Evolutionary conservation across 2,113 vertebrate genomes (phyloP).

Genomic region (Ptilorrhoa leucosticta): DNA sequence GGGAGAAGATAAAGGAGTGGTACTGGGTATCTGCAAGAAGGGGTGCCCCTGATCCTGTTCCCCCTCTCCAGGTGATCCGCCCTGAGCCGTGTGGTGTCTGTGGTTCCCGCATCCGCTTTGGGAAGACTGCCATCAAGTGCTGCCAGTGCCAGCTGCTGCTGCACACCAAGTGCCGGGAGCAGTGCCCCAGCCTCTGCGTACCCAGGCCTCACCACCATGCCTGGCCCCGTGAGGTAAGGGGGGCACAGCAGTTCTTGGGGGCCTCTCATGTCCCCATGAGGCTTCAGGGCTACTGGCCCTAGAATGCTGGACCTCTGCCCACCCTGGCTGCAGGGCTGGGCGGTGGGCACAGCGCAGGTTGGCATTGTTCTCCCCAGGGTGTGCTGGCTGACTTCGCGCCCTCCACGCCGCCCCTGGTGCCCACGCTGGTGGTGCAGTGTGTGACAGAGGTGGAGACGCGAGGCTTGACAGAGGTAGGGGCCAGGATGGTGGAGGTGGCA

Average conservation of each 20-base stretch:
- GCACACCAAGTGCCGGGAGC: constrained; percentile 77
- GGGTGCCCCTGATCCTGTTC: neutral
- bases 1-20: neutral
- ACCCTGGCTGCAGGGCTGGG: neutral
- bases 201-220: neutral
- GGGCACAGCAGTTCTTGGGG: fast-evolving
- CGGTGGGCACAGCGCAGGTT: fast-evolving
- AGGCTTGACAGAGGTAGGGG: constrained; percentile 78
- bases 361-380: constrained; percentile 11
- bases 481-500: fast-evolving
- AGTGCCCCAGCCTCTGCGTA: constrained; percentile 29
- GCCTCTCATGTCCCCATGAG: fast-evolving
- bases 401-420: constrained; percentile 61
- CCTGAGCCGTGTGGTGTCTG: constrained; percentile 75
- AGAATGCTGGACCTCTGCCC: neutral
- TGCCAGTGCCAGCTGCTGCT: constrained; percentile 73
- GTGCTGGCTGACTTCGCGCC: constrained; percentile 77
- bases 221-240: neutral
- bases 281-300: fast-evolving
- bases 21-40: neutral
- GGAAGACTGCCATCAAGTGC: constrained; percentile 80
- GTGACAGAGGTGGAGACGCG: constrained; percentile 81
- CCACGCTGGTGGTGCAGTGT: constrained; percentile 76
- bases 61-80: constrained; percentile 75
- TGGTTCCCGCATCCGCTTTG: constrained; percentile 80